A percentile compares a stretch with the other conserved stretches of the same genome.
Evolutionary conservation across 2,888 invertebrate species (phyloP).

Genomic region (Chromoteleia sp.): DNA sequence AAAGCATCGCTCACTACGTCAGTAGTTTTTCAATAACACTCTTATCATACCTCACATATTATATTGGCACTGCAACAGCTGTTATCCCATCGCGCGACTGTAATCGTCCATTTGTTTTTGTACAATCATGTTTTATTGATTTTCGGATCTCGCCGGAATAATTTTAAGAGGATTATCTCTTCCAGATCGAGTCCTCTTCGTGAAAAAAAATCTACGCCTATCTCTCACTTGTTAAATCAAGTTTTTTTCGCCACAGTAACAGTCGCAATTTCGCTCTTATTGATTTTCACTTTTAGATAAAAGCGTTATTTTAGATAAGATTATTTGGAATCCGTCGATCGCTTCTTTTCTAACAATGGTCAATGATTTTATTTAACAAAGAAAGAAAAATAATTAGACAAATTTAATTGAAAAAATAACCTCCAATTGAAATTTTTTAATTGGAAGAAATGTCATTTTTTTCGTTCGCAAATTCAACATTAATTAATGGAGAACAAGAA

Average conservation of each 20-base stretch:
- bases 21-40: conserved; percentile 43
- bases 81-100: conserved; percentile 28
- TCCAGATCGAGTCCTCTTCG: background rate
- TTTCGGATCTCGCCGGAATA: conserved; percentile 28
- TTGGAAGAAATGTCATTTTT: no score
- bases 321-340: conserved; percentile 14
- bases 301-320: conserved; percentile 14
- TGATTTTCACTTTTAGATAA: conserved; percentile 28
- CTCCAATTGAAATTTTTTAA: no score
- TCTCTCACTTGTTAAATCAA: conserved; percentile 35
- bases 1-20: conserved; percentile 23
- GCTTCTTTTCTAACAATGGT: background rate
- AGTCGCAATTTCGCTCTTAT: conserved; percentile 10
- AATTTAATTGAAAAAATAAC: no score
- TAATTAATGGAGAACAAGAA: no score
- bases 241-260: conserved; percentile 26
- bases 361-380: background rate
- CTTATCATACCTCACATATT: conserved; percentile 32
- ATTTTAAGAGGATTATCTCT: conserved; percentile 42
- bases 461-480: no score
- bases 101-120: conserved; percentile 35
- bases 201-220: conserved; percentile 15
- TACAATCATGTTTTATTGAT: conserved; percentile 29
- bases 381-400: no score
- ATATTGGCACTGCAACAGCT: conserved; percentile 39